Conservation (phyloP, 2,797 vertebrate genomes). For the Notoglanidium macrostoma region DNA sequence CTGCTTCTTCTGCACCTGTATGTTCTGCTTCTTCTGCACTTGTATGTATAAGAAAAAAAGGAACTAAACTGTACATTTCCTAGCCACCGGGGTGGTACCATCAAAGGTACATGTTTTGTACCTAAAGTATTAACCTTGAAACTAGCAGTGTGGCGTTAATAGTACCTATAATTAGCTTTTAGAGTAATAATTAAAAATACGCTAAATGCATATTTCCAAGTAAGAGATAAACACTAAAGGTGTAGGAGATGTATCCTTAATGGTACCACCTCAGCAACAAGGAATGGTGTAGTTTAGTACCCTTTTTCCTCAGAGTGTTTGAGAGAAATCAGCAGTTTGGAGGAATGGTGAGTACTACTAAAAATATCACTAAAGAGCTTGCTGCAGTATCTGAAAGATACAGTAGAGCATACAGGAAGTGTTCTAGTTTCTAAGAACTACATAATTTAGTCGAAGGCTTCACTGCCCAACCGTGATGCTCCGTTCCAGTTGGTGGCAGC, state of each 20-base stretch:
- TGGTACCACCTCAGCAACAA: background rate
- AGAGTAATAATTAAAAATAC: background rate
- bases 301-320: background rate
- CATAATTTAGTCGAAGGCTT: background rate
- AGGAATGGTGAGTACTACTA: background rate
- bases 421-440: conserved; percentile 1
- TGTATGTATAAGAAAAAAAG: background rate
- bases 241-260: background rate
- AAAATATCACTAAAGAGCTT: background rate
- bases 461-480: background rate
- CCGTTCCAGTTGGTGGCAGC: background rate
- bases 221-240: background rate
- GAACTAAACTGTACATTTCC: background rate
- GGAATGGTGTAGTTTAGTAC: background rate
- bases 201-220: background rate
- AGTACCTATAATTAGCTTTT: background rate
- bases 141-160: background rate
- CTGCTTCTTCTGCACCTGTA: background rate
- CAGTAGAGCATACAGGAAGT: background rate
- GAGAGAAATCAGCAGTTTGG: background rate
- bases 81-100: no score
- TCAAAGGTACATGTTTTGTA: background rate
- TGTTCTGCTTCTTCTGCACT: background rate
- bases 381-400: conserved; percentile 2
- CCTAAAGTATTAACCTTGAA: background rate